Percentiles rank a stretch among this genome's conserved stretches.
These are phyloP conservation scores for Pterocles orientalis DNA, from an alignment of 2,113 vertebrate species.

Conservation along the genomic window DNA sequence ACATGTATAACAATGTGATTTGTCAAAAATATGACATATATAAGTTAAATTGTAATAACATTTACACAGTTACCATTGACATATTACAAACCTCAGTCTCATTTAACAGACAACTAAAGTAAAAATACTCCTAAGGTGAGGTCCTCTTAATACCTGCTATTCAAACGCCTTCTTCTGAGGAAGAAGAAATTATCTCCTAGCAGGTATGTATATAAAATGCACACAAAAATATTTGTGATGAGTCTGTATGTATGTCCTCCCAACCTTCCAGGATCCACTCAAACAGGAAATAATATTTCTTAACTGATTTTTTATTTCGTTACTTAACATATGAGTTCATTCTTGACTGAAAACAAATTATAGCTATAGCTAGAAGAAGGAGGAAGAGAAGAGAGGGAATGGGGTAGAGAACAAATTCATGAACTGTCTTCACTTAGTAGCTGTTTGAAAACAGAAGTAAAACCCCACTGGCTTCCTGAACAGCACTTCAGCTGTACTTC, in stretches of 20 bases:
- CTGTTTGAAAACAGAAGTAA: not conserved
- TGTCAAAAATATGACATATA: not conserved
- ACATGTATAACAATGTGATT: not conserved
- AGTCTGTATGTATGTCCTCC: not conserved
- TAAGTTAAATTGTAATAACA: not conserved
- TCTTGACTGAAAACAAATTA: not conserved
- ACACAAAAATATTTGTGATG: not conserved
- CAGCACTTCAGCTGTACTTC: not conserved
- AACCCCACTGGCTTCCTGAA: not conserved
- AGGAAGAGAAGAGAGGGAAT: not conserved
- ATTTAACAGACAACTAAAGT: not conserved
- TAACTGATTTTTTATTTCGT: not conserved
- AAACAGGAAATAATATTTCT: not conserved
- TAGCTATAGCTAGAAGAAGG: not conserved
- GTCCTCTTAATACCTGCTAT: not conserved
- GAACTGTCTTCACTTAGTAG: not conserved
- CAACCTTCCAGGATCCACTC: not conserved
- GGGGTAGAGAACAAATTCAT: not conserved
- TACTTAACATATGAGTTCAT: not conserved
- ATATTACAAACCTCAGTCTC: not conserved
- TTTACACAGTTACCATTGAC: not conserved
- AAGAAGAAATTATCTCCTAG: not conserved
- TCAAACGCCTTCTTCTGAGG: not conserved
- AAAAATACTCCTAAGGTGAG: not conserved
- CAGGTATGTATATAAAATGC: not conserved